Evolutionary conservation across 2,888 invertebrate genomes (phyloP).

Genomic region (Cepaea hortensis): DNA sequence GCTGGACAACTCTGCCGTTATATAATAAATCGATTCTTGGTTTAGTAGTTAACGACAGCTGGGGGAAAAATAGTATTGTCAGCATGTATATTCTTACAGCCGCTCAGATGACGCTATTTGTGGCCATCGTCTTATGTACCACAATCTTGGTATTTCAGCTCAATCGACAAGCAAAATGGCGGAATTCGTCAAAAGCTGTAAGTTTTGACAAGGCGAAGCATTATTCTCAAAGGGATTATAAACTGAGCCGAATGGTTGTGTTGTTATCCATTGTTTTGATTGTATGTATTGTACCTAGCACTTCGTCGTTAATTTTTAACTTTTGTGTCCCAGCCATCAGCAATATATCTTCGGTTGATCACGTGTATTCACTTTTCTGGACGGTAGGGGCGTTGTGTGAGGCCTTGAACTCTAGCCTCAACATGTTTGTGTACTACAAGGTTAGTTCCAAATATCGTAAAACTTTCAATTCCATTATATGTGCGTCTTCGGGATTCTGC

Average conservation of each 20-base stretch:
- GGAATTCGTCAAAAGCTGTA: background rate
- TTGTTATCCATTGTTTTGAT: background rate
- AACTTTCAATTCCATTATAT: background rate
- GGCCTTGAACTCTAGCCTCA: background rate
- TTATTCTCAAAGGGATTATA: background rate
- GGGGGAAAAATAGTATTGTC: background rate
- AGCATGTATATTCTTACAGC: background rate
- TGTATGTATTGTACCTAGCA: background rate
- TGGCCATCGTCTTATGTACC: background rate
- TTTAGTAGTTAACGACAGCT: background rate
- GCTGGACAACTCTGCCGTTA: background rate
- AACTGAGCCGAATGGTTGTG: background rate
- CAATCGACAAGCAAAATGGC: slow-evolving; percentile 2
- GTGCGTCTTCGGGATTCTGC: too few relatives aligned
- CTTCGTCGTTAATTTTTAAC: background rate
- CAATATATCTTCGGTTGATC: background rate
- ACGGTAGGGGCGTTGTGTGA: background rate
- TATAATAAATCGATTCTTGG: background rate
- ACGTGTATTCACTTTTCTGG: background rate
- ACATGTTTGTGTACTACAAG: background rate
- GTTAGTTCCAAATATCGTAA: background rate
- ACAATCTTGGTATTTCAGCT: background rate
- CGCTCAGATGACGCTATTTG: background rate
- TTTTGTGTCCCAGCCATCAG: background rate
- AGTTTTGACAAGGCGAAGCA: background rate